A percentile compares a stretch with the other conserved stretches of the same genome.
These are phyloP conservation scores for Minunthozetes semirufus DNA, from an alignment of 2,888 invertebrate species.

Conservation along the genomic window DNA sequence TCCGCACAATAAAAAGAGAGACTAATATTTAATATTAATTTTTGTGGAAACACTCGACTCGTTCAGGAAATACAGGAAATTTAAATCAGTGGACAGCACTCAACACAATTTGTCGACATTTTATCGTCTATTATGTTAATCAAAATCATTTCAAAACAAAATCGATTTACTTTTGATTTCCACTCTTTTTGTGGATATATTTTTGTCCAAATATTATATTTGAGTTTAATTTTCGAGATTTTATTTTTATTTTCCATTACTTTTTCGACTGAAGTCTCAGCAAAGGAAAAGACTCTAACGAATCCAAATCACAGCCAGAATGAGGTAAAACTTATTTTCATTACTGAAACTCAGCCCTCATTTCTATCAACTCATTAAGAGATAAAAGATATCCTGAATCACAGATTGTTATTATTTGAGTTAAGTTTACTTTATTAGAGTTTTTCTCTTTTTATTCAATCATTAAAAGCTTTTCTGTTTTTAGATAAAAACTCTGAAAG, in stretches of 20 bases:
- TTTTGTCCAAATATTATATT: not conserved
- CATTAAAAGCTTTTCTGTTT: too few relatives aligned
- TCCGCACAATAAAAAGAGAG: not conserved
- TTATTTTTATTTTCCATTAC: not conserved
- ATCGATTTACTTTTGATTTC: not conserved
- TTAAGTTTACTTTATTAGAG: too few relatives aligned
- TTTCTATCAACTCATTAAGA: too few relatives aligned
- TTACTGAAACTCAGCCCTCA: not conserved
- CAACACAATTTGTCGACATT: not conserved
- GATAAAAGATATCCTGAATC: too few relatives aligned
- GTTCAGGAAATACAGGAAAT: not conserved
- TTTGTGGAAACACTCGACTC: not conserved
- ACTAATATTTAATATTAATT: not conserved
- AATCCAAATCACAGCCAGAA: constrained; percentile 6
- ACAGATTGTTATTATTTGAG: too few relatives aligned
- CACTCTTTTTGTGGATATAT: not conserved
- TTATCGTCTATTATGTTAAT: not conserved
- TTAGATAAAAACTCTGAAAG: too few relatives aligned
- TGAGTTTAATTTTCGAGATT: not conserved
- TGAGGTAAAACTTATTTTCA: constrained; percentile 11
- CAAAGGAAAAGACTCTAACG: not conserved
- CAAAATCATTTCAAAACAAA: not conserved
- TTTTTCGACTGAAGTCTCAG: not conserved
- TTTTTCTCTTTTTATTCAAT: too few relatives aligned
- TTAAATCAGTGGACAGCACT: not conserved